phyloP scores from a whole-genome alignment of 92 coral and sea anemone species.

The Actinostola sp. region DNA sequence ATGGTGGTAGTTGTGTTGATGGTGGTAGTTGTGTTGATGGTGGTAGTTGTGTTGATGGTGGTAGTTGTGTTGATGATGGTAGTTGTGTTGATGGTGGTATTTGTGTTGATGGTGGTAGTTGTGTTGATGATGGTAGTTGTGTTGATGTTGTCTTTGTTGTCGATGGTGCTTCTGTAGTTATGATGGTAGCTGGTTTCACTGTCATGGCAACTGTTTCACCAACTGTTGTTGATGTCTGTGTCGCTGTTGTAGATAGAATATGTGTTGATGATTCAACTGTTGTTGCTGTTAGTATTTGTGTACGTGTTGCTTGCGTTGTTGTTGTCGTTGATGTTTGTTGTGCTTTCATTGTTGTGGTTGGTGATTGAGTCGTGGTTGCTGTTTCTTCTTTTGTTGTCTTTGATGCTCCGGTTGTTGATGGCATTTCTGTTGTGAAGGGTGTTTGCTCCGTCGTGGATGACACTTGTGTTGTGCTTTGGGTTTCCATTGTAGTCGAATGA shows the following conservation, averaged over 20 bases:
- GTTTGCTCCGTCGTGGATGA: constrained; percentile 3
- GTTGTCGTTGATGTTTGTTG: neutral
- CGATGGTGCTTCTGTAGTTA: neutral
- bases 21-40: neutral
- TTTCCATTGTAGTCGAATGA: neutral
- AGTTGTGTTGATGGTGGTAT: constrained; percentile 2
- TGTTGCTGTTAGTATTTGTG: constrained; percentile 6
- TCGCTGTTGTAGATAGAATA: constrained; percentile 9
- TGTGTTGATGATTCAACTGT: constrained; percentile 2
- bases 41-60: neutral
- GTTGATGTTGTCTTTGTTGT: constrained; percentile 4
- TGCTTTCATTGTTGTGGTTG: constrained; percentile 15
- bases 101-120: constrained; percentile 12
- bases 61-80: neutral
- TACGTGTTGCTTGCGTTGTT: constrained; percentile 6
- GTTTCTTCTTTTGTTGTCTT: neutral
- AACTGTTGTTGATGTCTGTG: constrained; percentile 7
- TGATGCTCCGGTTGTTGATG: constrained; percentile 3
- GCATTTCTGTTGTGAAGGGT: constrained; percentile 6
- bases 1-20: neutral
- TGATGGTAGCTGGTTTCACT: neutral
- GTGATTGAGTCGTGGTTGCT: neutral
- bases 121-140: constrained; percentile 1
- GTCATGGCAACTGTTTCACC: neutral
- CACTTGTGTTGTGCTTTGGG: neutral